Conservation (phyloP, 92 coral and sea anemone genomes). For the Meandrina meandrites region DNA sequence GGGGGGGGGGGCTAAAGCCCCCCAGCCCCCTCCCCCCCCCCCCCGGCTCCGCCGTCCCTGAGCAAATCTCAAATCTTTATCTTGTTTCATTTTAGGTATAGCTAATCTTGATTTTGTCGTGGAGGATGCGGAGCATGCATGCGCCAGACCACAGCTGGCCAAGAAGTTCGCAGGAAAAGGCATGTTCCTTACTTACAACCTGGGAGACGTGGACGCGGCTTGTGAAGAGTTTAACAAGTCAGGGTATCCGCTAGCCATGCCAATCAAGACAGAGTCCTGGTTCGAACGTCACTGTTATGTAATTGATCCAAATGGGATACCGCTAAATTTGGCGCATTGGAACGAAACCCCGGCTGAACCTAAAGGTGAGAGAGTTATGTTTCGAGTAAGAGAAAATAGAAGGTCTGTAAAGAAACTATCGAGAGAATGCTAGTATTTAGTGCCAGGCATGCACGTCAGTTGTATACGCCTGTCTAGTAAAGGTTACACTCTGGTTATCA, state of each 20-base stretch:
- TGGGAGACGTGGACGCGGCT: slow-evolving; percentile 50
- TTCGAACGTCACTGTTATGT: slow-evolving; percentile 56
- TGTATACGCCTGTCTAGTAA: no score
- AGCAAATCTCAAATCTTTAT: no score
- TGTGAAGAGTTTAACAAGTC: slow-evolving; percentile 36
- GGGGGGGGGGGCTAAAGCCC: no score
- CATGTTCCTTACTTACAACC: slow-evolving; percentile 52
- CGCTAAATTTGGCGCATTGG: slow-evolving; percentile 58
- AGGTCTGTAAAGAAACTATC: no score
- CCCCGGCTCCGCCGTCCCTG: no score
- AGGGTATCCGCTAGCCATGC: slow-evolving; percentile 39
- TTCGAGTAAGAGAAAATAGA: no score
- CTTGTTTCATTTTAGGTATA: slow-evolving; percentile 12
- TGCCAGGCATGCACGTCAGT: no score
- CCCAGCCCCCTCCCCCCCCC: no score
- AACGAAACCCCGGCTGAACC: slow-evolving; percentile 53
- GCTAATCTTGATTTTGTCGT: slow-evolving; percentile 56
- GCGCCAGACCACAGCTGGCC: slow-evolving; percentile 60
- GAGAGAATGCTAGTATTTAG: no score
- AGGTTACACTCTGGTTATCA: no score
- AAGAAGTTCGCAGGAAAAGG: slow-evolving; percentile 48
- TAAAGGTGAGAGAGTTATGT: slow-evolving; percentile 1
- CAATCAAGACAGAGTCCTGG: slow-evolving; percentile 55
- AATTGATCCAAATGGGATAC: slow-evolving; percentile 57
- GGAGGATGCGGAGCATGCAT: slow-evolving; percentile 53